Conservation (phyloP, 2,888 invertebrate species). For the Drosophila dives region DNA sequence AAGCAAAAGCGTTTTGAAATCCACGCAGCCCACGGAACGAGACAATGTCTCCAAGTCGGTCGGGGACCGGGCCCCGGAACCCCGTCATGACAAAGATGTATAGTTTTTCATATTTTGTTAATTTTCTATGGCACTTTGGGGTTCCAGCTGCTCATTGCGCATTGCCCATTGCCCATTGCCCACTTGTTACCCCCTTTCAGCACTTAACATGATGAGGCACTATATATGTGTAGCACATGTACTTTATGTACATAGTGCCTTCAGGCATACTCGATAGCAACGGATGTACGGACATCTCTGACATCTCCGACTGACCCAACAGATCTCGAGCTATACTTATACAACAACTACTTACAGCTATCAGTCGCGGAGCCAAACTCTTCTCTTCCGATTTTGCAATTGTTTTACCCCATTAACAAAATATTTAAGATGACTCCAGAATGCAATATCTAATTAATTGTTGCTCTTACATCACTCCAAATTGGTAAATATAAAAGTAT, state of each 20-base stretch:
- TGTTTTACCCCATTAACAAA: constrained; percentile 26
- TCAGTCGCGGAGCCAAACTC: constrained; percentile 16
- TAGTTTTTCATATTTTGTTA: constrained; percentile 74
- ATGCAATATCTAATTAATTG: not conserved
- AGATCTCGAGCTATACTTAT: constrained; percentile 40
- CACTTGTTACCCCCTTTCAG: constrained; percentile 52
- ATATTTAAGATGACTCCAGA: constrained; percentile 19
- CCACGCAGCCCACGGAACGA: constrained; percentile 57
- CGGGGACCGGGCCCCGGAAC: constrained; percentile 25
- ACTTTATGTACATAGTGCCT: not conserved
- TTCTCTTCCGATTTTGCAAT: constrained; percentile 41
- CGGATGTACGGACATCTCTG: constrained; percentile 65
- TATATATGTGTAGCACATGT: not conserved
- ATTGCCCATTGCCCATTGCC: constrained; percentile 27
- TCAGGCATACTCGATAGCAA: constrained; percentile 34
- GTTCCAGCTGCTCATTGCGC: constrained; percentile 38
- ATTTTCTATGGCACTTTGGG: constrained; percentile 70
- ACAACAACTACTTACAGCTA: constrained; percentile 14
- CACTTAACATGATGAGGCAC: constrained; percentile 52
- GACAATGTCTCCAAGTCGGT: constrained; percentile 68
- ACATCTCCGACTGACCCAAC: constrained; percentile 70
- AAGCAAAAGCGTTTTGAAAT: constrained; percentile 52
- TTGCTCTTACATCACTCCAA: not conserved
- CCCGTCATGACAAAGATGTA: constrained; percentile 74
- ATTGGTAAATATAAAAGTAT: not conserved